Percentiles rank a stretch among this genome's conserved stretches.
Conservation (phyloP, 2,888 invertebrate genomes). For the Nyleta sp. region DNA sequence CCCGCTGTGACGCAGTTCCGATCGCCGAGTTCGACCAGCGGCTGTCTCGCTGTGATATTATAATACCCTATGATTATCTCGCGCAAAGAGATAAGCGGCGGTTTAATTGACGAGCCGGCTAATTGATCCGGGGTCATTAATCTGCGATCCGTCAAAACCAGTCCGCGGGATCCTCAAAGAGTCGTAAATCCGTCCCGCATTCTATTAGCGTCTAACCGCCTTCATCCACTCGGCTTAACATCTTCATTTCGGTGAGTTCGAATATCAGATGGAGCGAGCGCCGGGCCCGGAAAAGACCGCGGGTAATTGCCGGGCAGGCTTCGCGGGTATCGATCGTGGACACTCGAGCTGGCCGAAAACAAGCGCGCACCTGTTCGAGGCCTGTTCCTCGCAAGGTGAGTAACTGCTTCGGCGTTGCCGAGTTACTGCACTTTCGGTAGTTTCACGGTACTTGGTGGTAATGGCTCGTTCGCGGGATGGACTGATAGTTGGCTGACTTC, state of each 20-base stretch:
- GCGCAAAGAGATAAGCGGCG: constrained; percentile 22
- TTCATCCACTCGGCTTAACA: constrained; percentile 14
- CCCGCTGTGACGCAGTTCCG: too few species aligned
- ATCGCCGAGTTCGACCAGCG: too few species aligned
- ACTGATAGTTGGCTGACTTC: constrained; percentile 43
- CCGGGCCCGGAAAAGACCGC: constrained; percentile 30
- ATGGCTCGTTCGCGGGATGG: constrained; percentile 37
- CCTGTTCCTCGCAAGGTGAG: constrained; percentile 23
- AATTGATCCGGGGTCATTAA: constrained; percentile 45
- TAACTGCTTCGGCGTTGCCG: constrained; percentile 21
- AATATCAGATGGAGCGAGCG: constrained; percentile 33
- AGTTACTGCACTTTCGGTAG: constrained; percentile 41
- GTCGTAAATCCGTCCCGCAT: constrained; percentile 33
- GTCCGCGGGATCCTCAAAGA: constrained; percentile 10
- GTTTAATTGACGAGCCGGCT: constrained; percentile 35
- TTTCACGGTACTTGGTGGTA: constrained; percentile 42
- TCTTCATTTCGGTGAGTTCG: background rate
- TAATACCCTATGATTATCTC: constrained; percentile 33
- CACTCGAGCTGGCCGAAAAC: constrained; percentile 34
- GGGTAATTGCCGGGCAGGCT: constrained; percentile 36
- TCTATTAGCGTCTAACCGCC: constrained; percentile 30
- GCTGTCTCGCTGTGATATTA: too few species aligned
- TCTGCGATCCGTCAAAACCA: constrained; percentile 20
- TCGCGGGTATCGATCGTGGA: constrained; percentile 39
- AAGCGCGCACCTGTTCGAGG: constrained; percentile 34